A percentile compares a stretch with the other conserved stretches of the same genome.
Evolutionary conservation across 1,140 invertebrate species (phyloP).

Genomic region (Listronotus oregonensis): DNA sequence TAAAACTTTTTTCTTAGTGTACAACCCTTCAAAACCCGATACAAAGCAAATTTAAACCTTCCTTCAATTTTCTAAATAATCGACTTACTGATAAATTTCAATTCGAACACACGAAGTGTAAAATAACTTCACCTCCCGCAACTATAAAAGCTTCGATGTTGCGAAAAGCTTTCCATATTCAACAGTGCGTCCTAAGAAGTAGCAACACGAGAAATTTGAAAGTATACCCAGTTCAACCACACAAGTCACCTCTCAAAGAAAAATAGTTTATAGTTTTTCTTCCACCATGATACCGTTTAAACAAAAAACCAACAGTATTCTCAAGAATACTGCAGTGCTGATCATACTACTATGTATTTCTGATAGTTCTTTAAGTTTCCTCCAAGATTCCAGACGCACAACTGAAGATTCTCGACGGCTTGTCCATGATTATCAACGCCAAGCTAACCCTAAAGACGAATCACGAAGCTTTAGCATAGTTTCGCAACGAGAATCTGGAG

Average conservation of each 20-base stretch:
- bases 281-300: slow-evolving; percentile 35
- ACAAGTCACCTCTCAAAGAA: slow-evolving; percentile 26
- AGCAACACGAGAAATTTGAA: slow-evolving; percentile 14
- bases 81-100: slow-evolving; percentile 20
- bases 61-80: slow-evolving; percentile 31
- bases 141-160: slow-evolving; percentile 4
- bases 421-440: not conserved
- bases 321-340: slow-evolving; percentile 16
- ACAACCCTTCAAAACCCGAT: not conserved
- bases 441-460: not conserved
- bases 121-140: slow-evolving; percentile 7
- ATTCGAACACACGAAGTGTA: slow-evolving; percentile 6
- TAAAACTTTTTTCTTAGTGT: slow-evolving; percentile 7
- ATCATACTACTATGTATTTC: slow-evolving; percentile 22
- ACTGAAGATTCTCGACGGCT: not conserved
- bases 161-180: not conserved
- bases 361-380: slow-evolving; percentile 11
- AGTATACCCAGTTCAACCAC: slow-evolving; percentile 27
- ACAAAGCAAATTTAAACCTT: not conserved
- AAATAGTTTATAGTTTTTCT: slow-evolving; percentile 9
- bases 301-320: slow-evolving; percentile 8
- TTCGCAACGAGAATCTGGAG: slow-evolving; percentile 3
- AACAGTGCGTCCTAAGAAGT: slow-evolving; percentile 1
- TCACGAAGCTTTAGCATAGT: not conserved
- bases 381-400: slow-evolving; percentile 2